These are phyloP conservation scores for Cotesia glomerata DNA, from an alignment of 1,140 invertebrate species.

Conservation along the genomic window DNA sequence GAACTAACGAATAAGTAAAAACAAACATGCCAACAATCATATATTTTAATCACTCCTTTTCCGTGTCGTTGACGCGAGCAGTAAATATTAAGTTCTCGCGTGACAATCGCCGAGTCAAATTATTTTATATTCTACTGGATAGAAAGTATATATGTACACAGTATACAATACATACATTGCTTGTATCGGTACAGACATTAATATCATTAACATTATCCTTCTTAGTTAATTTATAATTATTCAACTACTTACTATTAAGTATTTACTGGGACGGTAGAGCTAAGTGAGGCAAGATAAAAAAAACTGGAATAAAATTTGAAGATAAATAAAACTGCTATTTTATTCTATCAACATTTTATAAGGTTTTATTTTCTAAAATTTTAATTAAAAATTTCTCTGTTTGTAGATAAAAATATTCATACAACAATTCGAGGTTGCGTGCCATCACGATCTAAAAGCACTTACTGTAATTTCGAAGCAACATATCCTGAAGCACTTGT, in stretches of 20 bases:
- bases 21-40: too few relatives aligned
- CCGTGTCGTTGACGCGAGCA: too few relatives aligned
- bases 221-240: neutral
- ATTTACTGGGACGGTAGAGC: neutral
- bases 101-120: too few relatives aligned
- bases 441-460: conserved; percentile 38
- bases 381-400: conserved; percentile 33
- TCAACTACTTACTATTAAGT: neutral
- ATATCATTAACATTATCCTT: neutral
- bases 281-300: neutral
- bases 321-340: too few relatives aligned
- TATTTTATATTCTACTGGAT: too few relatives aligned
- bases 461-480: conserved; percentile 44
- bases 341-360: too few relatives aligned
- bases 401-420: conserved; percentile 47
- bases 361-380: neutral
- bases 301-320: too few relatives aligned
- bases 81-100: too few relatives aligned
- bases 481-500: conserved; percentile 44
- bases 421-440: conserved; percentile 53
- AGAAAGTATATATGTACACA: neutral
- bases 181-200: neutral
- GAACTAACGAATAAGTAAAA: too few relatives aligned
- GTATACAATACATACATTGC: neutral
- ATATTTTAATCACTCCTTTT: too few relatives aligned